Evolutionary conservation across 2,113 vertebrate genomes (phyloP).

Genomic region (Glaucomys volans): DNA sequence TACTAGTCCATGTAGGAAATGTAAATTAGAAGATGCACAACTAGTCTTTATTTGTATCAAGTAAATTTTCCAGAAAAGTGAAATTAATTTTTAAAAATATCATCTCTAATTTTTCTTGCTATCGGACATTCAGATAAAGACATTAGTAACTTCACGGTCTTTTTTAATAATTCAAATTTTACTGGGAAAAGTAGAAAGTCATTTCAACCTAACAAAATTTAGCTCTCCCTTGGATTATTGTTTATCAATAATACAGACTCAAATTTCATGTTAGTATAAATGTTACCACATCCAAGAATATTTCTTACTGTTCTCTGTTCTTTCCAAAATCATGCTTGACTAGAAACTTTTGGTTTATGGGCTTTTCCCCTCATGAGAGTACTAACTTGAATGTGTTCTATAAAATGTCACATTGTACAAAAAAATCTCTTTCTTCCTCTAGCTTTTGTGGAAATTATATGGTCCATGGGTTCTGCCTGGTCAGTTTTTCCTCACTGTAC

Average conservation of each 20-base stretch:
- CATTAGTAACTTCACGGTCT: constrained; percentile 32
- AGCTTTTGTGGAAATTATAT: constrained; percentile 76
- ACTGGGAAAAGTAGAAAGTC: constrained; percentile 50
- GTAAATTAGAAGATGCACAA: background rate
- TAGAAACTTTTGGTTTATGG: constrained; percentile 69
- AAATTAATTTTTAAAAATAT: constrained; percentile 56
- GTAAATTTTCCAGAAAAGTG: constrained; percentile 16
- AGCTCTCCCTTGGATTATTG: constrained; percentile 12
- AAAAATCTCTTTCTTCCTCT: constrained; percentile 43
- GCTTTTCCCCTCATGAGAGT: constrained; percentile 22
- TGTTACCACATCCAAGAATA: background rate
- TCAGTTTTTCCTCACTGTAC: constrained; percentile 76
- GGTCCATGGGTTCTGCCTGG: constrained; percentile 73
- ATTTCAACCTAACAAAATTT: constrained; percentile 61
- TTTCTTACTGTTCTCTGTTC: constrained; percentile 14
- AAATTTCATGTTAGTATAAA: constrained; percentile 32
- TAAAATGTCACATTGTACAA: constrained; percentile 81
- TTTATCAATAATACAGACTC: background rate
- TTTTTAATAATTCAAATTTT: constrained; percentile 66
- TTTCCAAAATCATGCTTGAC: constrained; percentile 73
- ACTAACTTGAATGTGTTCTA: constrained; percentile 47
- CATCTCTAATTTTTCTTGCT: constrained; percentile 52
- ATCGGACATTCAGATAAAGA: constrained; percentile 33
- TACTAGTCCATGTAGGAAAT: background rate
- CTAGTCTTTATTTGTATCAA: background rate